phyloP scores from a whole-genome alignment of 2,888 invertebrate genomes.

The Campoplex capitator region DNA sequence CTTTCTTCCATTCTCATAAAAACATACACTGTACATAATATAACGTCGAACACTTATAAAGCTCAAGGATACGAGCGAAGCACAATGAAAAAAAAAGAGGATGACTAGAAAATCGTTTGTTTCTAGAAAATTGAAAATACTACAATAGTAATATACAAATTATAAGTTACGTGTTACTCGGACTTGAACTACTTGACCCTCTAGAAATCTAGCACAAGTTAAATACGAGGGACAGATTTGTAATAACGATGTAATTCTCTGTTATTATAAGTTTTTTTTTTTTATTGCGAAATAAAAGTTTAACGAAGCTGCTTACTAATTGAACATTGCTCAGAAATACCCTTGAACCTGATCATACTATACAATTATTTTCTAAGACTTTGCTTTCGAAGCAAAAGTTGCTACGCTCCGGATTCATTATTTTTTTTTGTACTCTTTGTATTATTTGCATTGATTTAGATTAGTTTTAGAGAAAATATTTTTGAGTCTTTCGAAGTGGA shows the following conservation, averaged over 20 bases:
- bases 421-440: neutral
- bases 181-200: slow-evolving; percentile 38
- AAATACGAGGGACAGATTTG: slow-evolving; percentile 54
- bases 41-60: neutral
- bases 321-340: slow-evolving; percentile 21
- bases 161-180: slow-evolving; percentile 5
- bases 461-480: neutral
- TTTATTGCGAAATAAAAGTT: slow-evolving; percentile 74
- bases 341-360: neutral
- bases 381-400: neutral
- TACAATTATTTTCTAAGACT: neutral
- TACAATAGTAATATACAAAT: slow-evolving; percentile 3
- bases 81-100: slow-evolving; percentile 3
- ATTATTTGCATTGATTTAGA: neutral
- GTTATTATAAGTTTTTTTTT: slow-evolving; percentile 41
- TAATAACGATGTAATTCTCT: slow-evolving; percentile 66
- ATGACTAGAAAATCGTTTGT: slow-evolving; percentile 11
- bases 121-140: slow-evolving; percentile 1
- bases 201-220: slow-evolving; percentile 27
- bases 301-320: slow-evolving; percentile 74
- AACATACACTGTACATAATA: slow-evolving; percentile 4
- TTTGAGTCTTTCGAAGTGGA: neutral
- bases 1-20: neutral
- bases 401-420: neutral
- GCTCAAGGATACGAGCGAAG: slow-evolving; percentile 17